A percentile compares a stretch with the other conserved stretches of the same genome.
These are phyloP conservation scores for Rhadinocentrus ornatus DNA, from an alignment of 2,797 vertebrate species.

Conservation along the genomic window DNA sequence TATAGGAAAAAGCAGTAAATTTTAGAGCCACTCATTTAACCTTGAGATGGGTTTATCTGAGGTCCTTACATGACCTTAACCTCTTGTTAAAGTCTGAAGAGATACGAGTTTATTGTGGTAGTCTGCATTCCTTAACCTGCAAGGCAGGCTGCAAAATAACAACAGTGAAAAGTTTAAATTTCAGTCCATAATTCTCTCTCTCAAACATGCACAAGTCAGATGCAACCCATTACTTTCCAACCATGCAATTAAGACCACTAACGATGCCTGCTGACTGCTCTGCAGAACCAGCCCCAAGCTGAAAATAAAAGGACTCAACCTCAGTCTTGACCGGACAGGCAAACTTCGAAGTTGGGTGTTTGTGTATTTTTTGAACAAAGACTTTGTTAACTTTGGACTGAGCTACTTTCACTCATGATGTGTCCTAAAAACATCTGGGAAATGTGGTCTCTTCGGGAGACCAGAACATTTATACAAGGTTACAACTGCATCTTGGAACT, in stretches of 20 bases:
- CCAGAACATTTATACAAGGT: constrained; percentile 47
- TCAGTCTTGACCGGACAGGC: constrained; percentile 33
- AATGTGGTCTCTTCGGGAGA: constrained; percentile 59
- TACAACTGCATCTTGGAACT: constrained; percentile 12
- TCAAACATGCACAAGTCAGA: constrained; percentile 19
- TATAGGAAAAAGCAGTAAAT: constrained; percentile 31
- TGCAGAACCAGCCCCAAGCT: constrained; percentile 22
- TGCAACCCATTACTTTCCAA: constrained; percentile 25
- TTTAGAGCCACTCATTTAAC: constrained; percentile 35
- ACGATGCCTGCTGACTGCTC: constrained; percentile 32
- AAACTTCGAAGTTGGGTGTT: constrained; percentile 52
- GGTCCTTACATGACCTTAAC: constrained; percentile 51
- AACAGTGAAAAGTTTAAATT: constrained; percentile 15
- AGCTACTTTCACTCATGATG: constrained; percentile 46
- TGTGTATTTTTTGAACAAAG: constrained; percentile 55
- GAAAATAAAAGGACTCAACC: constrained; percentile 21
- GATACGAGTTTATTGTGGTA: constrained; percentile 4
- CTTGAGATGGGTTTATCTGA: constrained; percentile 32
- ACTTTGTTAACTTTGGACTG: constrained; percentile 66
- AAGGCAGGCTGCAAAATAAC: constrained; percentile 11
- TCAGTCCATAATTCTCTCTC: constrained; percentile 21
- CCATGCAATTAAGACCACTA: constrained; percentile 40
- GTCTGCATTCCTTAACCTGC: constrained; percentile 40
- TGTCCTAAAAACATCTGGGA: constrained; percentile 71
- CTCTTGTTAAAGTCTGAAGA: constrained; percentile 36